Conservation (phyloP, 1,140 invertebrate genomes). For the Arctopsyche grandis region DNA sequence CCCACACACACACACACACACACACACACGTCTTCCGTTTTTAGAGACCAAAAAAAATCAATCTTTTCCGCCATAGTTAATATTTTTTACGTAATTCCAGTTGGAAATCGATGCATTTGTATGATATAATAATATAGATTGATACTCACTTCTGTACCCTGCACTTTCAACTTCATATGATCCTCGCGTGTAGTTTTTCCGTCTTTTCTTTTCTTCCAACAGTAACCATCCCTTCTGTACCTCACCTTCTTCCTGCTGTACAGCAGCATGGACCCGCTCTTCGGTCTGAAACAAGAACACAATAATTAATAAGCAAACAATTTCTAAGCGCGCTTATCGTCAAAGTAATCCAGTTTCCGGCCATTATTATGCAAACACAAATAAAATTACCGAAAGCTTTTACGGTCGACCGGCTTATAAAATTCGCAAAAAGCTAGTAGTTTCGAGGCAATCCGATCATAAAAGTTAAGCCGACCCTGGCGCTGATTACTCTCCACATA, state of each 20-base stretch:
- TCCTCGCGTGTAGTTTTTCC: conserved; percentile 98
- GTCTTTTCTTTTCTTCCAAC: conserved; percentile 98
- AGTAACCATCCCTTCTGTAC: conserved; percentile 96
- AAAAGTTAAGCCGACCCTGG: conserved; percentile 39
- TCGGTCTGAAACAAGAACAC: conserved; percentile 74
- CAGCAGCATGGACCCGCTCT: conserved; percentile 96
- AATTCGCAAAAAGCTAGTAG: conserved; percentile 16
- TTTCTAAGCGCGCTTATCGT: background rate
- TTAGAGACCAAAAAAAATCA: no score
- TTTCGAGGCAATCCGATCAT: conserved; percentile 28
- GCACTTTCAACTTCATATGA: conserved; percentile 99
- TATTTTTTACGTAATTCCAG: no score
- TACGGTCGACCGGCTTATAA: conserved; percentile 16
- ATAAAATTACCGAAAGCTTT: conserved; percentile 25
- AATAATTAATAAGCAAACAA: background rate
- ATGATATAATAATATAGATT: background rate
- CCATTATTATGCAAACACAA: background rate
- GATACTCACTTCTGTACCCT: conserved; percentile 87
- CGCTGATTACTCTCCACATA: conserved; percentile 33
- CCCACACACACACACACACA: no score
- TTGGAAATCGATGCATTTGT: no score
- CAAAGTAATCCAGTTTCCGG: background rate
- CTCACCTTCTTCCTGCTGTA: conserved; percentile 96
- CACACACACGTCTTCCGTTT: no score
- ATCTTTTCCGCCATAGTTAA: no score